Conservation (phyloP, 2,888 invertebrate species). For the Drosophila austrosaltans region DNA sequence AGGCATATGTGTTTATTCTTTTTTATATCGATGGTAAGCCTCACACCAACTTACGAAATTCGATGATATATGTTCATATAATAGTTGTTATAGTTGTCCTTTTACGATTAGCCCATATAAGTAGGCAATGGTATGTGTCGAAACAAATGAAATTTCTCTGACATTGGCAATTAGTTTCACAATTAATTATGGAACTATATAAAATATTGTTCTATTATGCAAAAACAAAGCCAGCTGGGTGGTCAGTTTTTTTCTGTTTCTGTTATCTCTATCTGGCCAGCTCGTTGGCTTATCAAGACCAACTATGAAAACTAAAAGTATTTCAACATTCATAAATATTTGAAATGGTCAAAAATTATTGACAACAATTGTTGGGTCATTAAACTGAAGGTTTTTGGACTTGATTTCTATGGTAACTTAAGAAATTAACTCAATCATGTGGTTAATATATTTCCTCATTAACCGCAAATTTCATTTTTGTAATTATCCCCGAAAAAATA, state of each 20-base stretch:
- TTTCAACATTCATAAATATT: not conserved
- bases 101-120: constrained; percentile 12
- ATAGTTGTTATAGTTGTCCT: constrained; percentile 1
- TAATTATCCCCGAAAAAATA: constrained; percentile 9
- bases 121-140: constrained; percentile 14
- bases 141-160: not conserved
- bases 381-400: not conserved
- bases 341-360: constrained; percentile 59
- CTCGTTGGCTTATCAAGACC: constrained; percentile 1
- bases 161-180: not conserved
- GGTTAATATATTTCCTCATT: constrained; percentile 12
- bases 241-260: not conserved
- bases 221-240: not conserved
- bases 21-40: constrained; percentile 56
- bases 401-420: not conserved
- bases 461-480: no score
- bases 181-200: not conserved
- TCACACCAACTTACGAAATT: constrained; percentile 53
- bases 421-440: constrained; percentile 23
- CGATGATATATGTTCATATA: not conserved
- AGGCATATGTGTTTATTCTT: constrained; percentile 31
- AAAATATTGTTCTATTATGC: no score
- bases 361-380: constrained; percentile 34
- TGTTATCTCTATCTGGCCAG: not conserved
- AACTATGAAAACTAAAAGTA: constrained; percentile 22